Conservation (phyloP, 2,113 vertebrate genomes). For the Actenoides lindsayi region DNA sequence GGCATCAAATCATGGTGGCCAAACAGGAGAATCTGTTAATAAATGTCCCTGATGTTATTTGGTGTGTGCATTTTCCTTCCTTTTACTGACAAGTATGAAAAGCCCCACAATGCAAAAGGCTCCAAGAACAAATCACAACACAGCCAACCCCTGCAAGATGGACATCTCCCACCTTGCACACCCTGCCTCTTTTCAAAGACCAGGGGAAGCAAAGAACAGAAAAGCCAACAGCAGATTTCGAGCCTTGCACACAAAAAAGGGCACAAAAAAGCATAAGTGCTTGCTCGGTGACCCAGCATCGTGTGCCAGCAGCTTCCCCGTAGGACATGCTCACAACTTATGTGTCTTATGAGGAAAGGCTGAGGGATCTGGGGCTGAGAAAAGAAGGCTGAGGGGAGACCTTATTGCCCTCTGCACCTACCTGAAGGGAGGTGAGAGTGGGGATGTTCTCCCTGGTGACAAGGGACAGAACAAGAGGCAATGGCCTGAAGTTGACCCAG, state of each 20-base stretch:
- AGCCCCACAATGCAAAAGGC: accelerated
- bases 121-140: background rate
- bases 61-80: background rate
- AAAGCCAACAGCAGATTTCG: background rate
- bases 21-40: background rate
- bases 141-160: too few species aligned
- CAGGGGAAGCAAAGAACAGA: background rate
- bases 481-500: too few species aligned
- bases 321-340: background rate
- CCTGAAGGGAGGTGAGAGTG: too few species aligned
- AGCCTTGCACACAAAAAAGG: background rate
- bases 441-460: too few species aligned
- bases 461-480: too few species aligned
- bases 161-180: background rate
- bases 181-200: background rate
- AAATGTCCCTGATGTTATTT: background rate
- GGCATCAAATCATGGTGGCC: background rate
- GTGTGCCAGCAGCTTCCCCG: background rate
- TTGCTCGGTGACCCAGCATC: background rate
- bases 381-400: too few species aligned
- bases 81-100: background rate
- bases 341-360: too few species aligned
- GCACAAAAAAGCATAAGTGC: background rate
- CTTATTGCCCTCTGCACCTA: too few species aligned
- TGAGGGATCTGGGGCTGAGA: too few species aligned